These are phyloP conservation scores for Rhynchotus rufescens DNA, from an alignment of 2,797 vertebrate genomes.

Conservation along the genomic window DNA sequence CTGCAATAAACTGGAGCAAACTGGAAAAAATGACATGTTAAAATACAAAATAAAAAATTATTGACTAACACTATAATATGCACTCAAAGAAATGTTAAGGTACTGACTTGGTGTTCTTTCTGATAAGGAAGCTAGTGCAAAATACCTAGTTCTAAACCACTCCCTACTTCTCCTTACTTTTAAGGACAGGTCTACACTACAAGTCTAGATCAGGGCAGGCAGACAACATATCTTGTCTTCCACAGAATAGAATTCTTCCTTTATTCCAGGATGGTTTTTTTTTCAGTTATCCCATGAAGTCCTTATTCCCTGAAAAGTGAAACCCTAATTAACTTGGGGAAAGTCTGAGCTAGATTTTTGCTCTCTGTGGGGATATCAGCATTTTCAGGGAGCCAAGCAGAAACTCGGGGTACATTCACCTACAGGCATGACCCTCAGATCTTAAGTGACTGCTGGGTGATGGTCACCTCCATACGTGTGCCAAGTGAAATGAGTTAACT, in stretches of 20 bases:
- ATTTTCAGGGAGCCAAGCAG: neutral
- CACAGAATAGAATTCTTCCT: neutral
- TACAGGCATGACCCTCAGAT: neutral
- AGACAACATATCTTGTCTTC: neutral
- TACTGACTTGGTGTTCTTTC: neutral
- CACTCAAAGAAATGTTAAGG: neutral
- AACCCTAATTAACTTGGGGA: neutral
- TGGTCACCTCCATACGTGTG: fast-evolving
- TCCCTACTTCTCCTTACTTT: neutral
- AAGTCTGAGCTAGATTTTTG: neutral
- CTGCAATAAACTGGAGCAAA: slow-evolving; percentile 4
- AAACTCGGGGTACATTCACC: neutral
- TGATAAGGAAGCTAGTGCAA: neutral
- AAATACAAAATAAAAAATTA: slow-evolving; percentile 40
- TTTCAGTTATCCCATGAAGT: neutral
- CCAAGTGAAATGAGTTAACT: neutral
- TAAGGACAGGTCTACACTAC: neutral
- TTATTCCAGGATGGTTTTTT: neutral
- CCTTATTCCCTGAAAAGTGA: neutral
- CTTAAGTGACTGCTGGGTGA: neutral
- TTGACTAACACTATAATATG: neutral
- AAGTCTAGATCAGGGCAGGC: neutral
- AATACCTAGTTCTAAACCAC: neutral
- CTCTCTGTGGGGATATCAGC: neutral
- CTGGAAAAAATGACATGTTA: slow-evolving; percentile 6